phyloP scores from a whole-genome alignment of 2,797 vertebrate species.

The Chiroxiphia lanceolata region DNA sequence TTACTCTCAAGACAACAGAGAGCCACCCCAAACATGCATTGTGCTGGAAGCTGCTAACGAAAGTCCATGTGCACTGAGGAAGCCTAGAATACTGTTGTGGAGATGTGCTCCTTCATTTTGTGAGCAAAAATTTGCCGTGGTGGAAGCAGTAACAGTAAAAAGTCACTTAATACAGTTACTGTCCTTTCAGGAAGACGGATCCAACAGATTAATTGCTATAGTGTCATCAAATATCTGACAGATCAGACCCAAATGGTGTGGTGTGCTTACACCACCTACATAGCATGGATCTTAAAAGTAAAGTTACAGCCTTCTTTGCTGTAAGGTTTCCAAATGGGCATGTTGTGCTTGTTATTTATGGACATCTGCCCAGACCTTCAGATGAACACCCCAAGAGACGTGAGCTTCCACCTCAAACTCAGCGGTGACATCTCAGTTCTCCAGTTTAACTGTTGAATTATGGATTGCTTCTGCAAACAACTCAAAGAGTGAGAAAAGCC shows the following conservation, averaged over 20 bases:
- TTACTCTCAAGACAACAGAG: neutral
- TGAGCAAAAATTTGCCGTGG: neutral
- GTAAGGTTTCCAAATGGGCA: neutral
- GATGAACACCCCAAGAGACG: neutral
- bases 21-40: fast-evolving
- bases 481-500: neutral
- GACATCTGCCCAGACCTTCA: neutral
- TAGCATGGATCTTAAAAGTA: neutral
- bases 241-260: neutral
- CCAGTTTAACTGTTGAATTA: neutral
- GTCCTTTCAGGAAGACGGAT: neutral
- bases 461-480: neutral
- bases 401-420: neutral
- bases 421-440: neutral
- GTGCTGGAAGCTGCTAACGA: neutral
- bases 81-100: neutral
- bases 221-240: neutral
- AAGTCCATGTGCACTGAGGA: fast-evolving
- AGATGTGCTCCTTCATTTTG: neutral
- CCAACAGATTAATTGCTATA: neutral
- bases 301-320: neutral
- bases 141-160: neutral
- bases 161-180: neutral
- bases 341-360: neutral
- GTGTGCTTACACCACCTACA: neutral